Base-by-base conservation (phyloP, 1,140 invertebrate genomes). In the Zaprionus africanus region DNA sequence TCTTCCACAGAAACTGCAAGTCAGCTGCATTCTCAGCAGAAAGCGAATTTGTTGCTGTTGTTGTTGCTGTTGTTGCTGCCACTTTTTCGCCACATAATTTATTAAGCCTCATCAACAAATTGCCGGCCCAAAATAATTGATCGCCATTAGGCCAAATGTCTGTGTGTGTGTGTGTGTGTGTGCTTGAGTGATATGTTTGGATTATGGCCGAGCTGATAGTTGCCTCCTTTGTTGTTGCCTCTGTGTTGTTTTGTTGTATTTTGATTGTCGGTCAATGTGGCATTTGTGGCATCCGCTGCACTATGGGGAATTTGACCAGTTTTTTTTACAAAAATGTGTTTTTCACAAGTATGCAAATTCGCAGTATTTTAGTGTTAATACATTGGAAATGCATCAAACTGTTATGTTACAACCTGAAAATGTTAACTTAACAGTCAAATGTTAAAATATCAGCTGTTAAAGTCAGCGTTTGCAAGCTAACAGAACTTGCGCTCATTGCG, bases 251-350 rank as follows among this genome's bases (percentile, higher is more conserved):
- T 61, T 68, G 58, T 74, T 75, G 41, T 69, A 56, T 68, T 79
- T 70, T 54, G 62, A 74, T 68, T 73, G 69, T 75, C 73, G 68
- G 74, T 65, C 62, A 72, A 72, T 72, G 51, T 67, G 70, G 68
- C 73, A 74, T 63, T 68, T 84, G 63, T 63, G 73, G 54, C 82
- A 81, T 76, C 78, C 82, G 75, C 61, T 85, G 78, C 61, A n/a
- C n/a, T n/a, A n/a, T n/a, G n/a, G n/a, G n/a, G n/a, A n/a, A n/a
- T n/a, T n/a, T n/a, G n/a, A n/a, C n/a, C n/a, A n/a, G n/a, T n/a
- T n/a, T n/a, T n/a, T n/a, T n/a, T n/a, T n/a, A n/a, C n/a, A n/a
- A n/a, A n/a, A n/a, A n/a, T n/a, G n/a, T n/a, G n/a, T n/a, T n/a
- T n/a, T n/a, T n/a, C n/a, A n/a, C n/a, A n/a, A n/a, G n/a, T n/a